Base-by-base conservation (phyloP, 1,140 invertebrate genomes). In the Aphelenchoides avenae region DNA sequence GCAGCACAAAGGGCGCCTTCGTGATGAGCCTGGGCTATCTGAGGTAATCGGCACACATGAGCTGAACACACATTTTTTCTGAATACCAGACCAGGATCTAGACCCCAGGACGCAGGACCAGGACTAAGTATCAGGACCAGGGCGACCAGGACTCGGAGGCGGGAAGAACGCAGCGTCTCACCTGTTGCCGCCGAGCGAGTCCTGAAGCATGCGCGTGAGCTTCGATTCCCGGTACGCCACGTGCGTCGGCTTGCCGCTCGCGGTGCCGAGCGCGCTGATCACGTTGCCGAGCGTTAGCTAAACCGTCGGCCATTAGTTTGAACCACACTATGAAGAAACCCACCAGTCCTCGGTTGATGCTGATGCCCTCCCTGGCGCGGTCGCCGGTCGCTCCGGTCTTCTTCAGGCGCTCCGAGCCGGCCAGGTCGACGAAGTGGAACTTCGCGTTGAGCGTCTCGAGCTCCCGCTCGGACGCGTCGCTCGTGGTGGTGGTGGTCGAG, bases 181-280 rank as follows among this genome's bases (percentile, higher is more conserved):
- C 81, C 80, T 83, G 73, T 84, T 85, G 79, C 93, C 94, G 70
- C 94, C 94, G 13, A 98, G 80, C 2, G 94, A 98, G 79, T 98
- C 81, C 78, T 99, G 93, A 7, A 82, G 62, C 5, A 82, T 63
- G 31, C 80, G 62, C 4, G 80, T 82, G n/a, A 82, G 64, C 61
- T 83, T 83, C 0, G 80, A 82, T 59, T 82, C 80, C 31, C 82
- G 70, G 58, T 83, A 83, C 5, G 82, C 81, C 6, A 83, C 81
- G 66, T 82, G 81, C 37, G 61, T 67, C 24, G 27, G 13, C 24
- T 42, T 30, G 37, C 77, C 31, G 11, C 52, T 61, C 41, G 74
- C 73, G 64, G 80, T 79, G 26, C 80, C 78, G 18, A 83, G 68
- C 27, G 80, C 79, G 31, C 75, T 79, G 55, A 82, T 82, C 44